Evolutionary conservation across 2,113 vertebrate species (phyloP), one percentile per base, ranked within the genome.

Genomic region (Paedocypris sp.): DNA sequence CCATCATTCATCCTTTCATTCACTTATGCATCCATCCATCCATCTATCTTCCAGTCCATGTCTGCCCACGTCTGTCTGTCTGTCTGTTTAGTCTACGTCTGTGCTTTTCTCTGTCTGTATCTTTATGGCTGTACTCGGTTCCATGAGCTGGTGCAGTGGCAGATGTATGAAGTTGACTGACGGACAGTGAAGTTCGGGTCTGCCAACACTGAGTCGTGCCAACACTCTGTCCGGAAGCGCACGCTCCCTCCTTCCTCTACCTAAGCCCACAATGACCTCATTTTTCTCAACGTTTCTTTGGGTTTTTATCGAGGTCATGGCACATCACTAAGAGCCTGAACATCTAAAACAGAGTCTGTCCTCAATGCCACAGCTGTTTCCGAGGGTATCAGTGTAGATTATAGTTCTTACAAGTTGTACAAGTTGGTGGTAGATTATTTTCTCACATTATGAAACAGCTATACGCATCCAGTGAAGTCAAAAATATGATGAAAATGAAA

Each of bases 191-290:
- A 29, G 29, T 26, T 63, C 23, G 29, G 19, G 6, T 31, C 12
- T 64, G 43, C 48, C 42, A 53, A 54, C 15, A n/a, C 20, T 28
- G 48, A 63, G 15, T 28, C 39, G 25, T 36, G 39, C 54, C 20
- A 33, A 35, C 22, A 47, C 18, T 38, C 43, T 28, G 39, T 35
- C 13, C 33, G 26, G 39, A 31, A 20, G 49, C 33, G 19, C 31
- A 33, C 23, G 18, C 47, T 50, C 49, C 32, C 29, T 9, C 50
- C 38, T 60, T 28, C 53, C 31, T 8, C 12, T 48, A 57, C 32
- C 49, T 66, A 62, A 70, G 38, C 51, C 50, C 57, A 31, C 29
- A 38, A 47, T 69, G 67, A 60, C 67, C 67, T 64, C 50, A 64
- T 53, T 69, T 64, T 64, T 47, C 32, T 46, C 48, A 42, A 32